Conservation (phyloP, 1,140 invertebrate species). For the Chironomus striatipennis region DNA sequence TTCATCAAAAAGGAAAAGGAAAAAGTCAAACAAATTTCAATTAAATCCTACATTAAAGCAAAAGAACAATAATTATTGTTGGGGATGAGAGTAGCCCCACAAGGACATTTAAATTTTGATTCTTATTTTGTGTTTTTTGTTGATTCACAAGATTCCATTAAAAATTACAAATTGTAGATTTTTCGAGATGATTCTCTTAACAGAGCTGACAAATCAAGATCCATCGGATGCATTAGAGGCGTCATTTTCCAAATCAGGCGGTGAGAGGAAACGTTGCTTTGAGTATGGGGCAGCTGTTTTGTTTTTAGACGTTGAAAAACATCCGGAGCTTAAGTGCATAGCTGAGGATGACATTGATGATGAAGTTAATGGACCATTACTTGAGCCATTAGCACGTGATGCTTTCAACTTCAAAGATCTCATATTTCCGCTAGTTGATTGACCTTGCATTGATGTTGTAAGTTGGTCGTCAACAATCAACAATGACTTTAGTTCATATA, state of each 20-base stretch:
- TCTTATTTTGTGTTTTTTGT: not conserved
- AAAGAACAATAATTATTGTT: no score
- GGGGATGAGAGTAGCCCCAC: no score
- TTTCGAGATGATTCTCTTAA: not conserved
- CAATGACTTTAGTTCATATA: not conserved
- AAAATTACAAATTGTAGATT: constrained; percentile 5
- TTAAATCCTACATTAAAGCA: no score
- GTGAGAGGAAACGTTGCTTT: not conserved
- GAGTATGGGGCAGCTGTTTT: not conserved
- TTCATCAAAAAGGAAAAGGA: no score
- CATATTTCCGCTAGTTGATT: not conserved
- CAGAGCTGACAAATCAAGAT: not conserved
- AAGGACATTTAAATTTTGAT: no score
- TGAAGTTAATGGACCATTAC: not conserved
- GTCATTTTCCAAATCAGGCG: not conserved
- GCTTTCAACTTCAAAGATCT: constrained; percentile 15
- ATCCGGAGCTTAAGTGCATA: not conserved
- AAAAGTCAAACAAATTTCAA: no score
- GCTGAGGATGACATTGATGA: not conserved
- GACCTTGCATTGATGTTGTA: not conserved
- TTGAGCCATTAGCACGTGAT: not conserved
- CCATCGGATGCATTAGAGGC: not conserved
- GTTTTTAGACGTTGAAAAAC: constrained; percentile 4
- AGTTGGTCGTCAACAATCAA: constrained; percentile 4
- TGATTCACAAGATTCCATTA: constrained; percentile 20